A percentile compares a stretch with the other conserved stretches of the same genome.
Conservation (phyloP, 1,140 invertebrate species). For the Solenopsis fugax region DNA sequence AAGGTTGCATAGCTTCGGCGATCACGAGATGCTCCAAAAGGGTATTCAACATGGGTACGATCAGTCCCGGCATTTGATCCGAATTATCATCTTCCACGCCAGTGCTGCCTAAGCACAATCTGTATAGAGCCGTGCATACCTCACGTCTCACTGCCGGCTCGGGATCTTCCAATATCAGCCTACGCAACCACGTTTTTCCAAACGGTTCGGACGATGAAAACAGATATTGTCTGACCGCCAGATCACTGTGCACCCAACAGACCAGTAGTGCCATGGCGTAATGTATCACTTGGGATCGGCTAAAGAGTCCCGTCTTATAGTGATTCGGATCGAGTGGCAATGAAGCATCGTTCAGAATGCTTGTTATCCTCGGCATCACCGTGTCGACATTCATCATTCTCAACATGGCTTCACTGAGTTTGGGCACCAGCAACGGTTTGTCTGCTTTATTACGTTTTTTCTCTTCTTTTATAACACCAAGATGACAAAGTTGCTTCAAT, state of each 20-base stretch:
- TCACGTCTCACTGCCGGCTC: conserved; percentile 95
- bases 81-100: conserved; percentile 88
- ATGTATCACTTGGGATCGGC: conserved; percentile 93
- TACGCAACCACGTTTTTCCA: conserved; percentile 89
- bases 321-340: conserved; percentile 92
- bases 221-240: conserved; percentile 89
- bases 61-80: conserved; percentile 87
- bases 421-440: conserved; percentile 89
- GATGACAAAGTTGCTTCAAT: conserved; percentile 93
- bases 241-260: conserved; percentile 93
- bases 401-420: conserved; percentile 91
- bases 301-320: conserved; percentile 96
- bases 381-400: conserved; percentile 94
- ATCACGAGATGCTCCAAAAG: conserved; percentile 93
- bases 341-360: conserved; percentile 95
- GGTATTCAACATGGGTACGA: conserved; percentile 93
- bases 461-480: conserved; percentile 90
- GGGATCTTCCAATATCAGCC: conserved; percentile 93
- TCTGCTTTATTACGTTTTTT: conserved; percentile 87
- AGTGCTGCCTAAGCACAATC: conserved; percentile 92
- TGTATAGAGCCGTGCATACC: conserved; percentile 95
- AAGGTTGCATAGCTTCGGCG: conserved; percentile 94
- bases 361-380: conserved; percentile 93
- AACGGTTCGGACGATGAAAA: conserved; percentile 90
- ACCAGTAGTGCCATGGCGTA: conserved; percentile 94